These are phyloP conservation scores for Polia nebulosa DNA, from an alignment of 2,888 invertebrate species.

Conservation along the genomic window DNA sequence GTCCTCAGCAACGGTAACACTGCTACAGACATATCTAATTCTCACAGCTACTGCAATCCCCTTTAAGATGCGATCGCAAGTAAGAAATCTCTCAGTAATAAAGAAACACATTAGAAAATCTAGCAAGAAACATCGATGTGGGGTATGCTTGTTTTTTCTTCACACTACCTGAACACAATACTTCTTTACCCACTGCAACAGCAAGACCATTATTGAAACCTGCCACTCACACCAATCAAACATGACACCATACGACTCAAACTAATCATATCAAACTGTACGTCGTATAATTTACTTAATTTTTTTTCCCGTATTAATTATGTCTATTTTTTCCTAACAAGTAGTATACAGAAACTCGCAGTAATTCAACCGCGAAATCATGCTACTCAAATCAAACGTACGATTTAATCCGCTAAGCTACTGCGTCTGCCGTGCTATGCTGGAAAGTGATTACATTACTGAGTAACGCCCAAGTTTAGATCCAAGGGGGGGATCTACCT, in stretches of 20 bases:
- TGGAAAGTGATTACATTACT: constrained; percentile 58
- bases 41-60: neutral
- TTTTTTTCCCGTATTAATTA: neutral
- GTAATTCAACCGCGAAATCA: constrained; percentile 32
- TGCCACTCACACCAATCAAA: neutral
- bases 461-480: constrained; percentile 60
- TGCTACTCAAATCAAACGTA: constrained; percentile 13
- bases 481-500: constrained; percentile 72
- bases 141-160: neutral
- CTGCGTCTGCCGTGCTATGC: constrained; percentile 22
- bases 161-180: neutral
- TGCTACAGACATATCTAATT: neutral
- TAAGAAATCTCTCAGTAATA: neutral
- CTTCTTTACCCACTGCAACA: neutral
- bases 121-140: neutral
- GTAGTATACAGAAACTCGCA: neutral
- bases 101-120: neutral
- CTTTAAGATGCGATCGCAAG: no score
- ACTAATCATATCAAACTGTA: constrained; percentile 15
- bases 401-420: constrained; percentile 19
- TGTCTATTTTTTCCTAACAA: neutral
- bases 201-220: neutral
- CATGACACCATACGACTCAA: neutral
- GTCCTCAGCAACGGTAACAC: no score
- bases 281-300: neutral